A percentile compares a stretch with the other conserved stretches of the same genome.
Conservation (phyloP, 2,888 invertebrate genomes). For the Plebejus melissa region DNA sequence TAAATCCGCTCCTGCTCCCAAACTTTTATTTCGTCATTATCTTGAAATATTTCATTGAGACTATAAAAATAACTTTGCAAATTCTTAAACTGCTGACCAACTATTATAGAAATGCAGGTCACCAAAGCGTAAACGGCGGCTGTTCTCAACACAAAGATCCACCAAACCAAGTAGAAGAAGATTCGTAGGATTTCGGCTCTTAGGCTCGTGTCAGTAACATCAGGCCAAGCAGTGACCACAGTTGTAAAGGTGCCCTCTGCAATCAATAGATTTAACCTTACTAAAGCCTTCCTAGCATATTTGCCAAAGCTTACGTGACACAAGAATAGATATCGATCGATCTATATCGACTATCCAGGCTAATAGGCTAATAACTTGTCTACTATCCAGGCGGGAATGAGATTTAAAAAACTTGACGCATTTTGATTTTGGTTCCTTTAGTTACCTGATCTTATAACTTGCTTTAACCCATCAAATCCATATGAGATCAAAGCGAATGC, state of each 20-base stretch:
- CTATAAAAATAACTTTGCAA: slow-evolving; percentile 51
- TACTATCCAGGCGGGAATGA: too few species aligned
- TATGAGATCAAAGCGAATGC: slow-evolving; percentile 38
- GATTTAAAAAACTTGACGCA: neutral
- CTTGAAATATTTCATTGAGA: slow-evolving; percentile 46
- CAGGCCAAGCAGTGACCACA: slow-evolving; percentile 52
- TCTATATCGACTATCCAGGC: too few species aligned
- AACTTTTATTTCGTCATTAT: slow-evolving; percentile 29
- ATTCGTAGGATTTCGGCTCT: slow-evolving; percentile 41
- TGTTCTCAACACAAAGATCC: slow-evolving; percentile 43
- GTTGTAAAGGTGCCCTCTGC: slow-evolving; percentile 45
- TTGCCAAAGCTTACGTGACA: neutral
- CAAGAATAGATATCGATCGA: too few species aligned
- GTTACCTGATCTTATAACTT: slow-evolving; percentile 38
- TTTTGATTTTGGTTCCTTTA: neutral
- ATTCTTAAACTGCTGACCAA: slow-evolving; percentile 51
- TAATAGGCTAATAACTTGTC: too few species aligned
- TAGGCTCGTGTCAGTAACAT: slow-evolving; percentile 41
- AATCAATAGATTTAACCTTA: neutral
- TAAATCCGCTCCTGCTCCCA: slow-evolving; percentile 44
- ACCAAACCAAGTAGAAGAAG: slow-evolving; percentile 46
- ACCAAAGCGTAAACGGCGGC: slow-evolving; percentile 42
- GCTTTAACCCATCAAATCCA: slow-evolving; percentile 40
- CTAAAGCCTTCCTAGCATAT: neutral
- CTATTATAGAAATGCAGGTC: slow-evolving; percentile 42